phyloP scores from a whole-genome alignment of 2,888 invertebrate species.

The Stenolophus ochropezus region DNA sequence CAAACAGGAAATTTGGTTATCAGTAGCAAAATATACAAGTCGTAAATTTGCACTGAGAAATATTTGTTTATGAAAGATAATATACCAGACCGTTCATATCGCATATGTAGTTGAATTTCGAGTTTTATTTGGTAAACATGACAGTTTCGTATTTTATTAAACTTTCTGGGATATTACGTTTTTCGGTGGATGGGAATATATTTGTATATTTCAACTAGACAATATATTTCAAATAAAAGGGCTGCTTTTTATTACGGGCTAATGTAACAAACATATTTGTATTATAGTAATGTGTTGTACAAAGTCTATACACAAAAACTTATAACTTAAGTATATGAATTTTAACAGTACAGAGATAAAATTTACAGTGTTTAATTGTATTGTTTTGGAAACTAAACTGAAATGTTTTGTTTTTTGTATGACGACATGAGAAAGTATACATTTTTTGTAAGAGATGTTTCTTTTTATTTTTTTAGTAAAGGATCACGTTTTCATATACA shows the following conservation, averaged over 20 bases:
- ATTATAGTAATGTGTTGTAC: no score
- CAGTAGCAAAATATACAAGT: neutral
- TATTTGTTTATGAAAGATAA: neutral
- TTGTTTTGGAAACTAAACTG: no score
- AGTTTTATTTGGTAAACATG: neutral
- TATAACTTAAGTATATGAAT: no score
- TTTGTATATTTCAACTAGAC: neutral
- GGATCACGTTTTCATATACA: no score
- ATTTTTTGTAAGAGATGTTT: no score
- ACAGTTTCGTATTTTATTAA: neutral
- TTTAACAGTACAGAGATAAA: no score
- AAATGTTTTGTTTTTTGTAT: no score
- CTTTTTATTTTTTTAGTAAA: no score
- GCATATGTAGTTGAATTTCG: neutral
- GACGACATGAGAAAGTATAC: no score
- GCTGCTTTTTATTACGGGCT: neutral
- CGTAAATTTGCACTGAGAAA: neutral
- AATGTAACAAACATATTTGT: neutral
- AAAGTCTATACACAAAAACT: no score
- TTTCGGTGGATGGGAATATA: neutral
- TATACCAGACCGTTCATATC: slow-evolving; percentile 1
- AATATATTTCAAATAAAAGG: neutral
- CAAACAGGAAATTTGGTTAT: neutral
- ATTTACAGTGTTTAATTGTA: no score
- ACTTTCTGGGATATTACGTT: neutral